Evolutionary conservation across 2,797 vertebrate genomes (phyloP).

Genomic region (Galagoides demidoff): DNA sequence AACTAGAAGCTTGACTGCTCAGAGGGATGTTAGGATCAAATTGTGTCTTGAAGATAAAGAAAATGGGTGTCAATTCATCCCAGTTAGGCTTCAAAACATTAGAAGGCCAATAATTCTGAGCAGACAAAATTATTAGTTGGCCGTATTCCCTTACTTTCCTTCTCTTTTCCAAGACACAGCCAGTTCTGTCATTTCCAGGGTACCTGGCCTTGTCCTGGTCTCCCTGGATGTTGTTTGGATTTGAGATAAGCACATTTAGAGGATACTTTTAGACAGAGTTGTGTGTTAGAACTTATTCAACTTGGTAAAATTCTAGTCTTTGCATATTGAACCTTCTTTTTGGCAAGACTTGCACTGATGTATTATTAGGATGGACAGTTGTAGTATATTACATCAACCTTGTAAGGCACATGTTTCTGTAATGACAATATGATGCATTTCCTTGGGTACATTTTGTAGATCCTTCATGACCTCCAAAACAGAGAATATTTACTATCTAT

Average conservation of each 20-base stretch:
- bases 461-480: background rate
- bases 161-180: background rate
- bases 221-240: background rate
- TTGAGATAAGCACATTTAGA: background rate
- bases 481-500: constrained; percentile 20
- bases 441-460: background rate
- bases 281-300: background rate
- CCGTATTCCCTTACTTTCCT: background rate
- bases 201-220: background rate
- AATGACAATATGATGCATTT: background rate
- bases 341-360: background rate
- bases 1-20: background rate
- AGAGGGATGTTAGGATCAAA: background rate
- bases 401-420: background rate
- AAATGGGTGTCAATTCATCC: background rate
- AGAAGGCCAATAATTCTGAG: background rate
- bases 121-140: background rate
- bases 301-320: constrained; percentile 14
- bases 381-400: background rate
- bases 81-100: background rate
- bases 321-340: background rate
- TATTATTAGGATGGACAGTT: background rate
- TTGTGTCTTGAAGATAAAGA: background rate
- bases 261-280: background rate
- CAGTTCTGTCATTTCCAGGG: background rate